These are phyloP conservation scores for Pristionchus entomophagus DNA, from an alignment of 2,888 invertebrate species.

Conservation along the genomic window DNA sequence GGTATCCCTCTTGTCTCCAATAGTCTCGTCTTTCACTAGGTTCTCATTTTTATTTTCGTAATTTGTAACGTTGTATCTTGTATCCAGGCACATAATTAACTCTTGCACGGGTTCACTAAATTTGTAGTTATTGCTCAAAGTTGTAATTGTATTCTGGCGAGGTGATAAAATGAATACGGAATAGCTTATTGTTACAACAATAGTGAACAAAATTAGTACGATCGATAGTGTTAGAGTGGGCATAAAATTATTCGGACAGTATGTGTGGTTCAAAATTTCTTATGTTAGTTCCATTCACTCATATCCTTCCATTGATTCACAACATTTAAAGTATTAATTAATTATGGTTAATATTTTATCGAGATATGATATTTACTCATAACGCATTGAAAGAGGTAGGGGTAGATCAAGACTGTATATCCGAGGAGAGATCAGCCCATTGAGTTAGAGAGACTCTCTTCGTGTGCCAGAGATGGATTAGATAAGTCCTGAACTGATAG, in stretches of 20 bases:
- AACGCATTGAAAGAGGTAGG: no score
- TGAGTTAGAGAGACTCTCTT: neutral
- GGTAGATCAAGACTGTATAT: no score
- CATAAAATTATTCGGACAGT: no score
- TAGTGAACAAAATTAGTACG: no score
- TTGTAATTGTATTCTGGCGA: neutral
- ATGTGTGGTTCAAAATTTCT: no score
- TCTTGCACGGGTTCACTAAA: neutral
- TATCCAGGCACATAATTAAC: neutral
- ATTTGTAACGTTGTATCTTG: neutral
- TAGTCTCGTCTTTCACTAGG: constrained; percentile 12
- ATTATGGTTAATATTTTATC: no score
- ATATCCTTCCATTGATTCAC: no score
- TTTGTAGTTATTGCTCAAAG: neutral
- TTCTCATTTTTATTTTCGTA: neutral
- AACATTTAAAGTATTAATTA: no score
- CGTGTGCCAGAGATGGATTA: neutral
- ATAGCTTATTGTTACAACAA: no score
- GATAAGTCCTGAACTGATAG: neutral
- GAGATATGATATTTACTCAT: no score
- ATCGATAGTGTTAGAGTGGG: no score
- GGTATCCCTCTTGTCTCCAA: constrained; percentile 36
- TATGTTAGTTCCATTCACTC: no score
- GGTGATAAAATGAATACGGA: neutral
- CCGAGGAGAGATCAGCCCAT: neutral